These are phyloP conservation scores for Acrobasis suavella DNA, from an alignment of 2,888 invertebrate genomes.

Conservation along the genomic window DNA sequence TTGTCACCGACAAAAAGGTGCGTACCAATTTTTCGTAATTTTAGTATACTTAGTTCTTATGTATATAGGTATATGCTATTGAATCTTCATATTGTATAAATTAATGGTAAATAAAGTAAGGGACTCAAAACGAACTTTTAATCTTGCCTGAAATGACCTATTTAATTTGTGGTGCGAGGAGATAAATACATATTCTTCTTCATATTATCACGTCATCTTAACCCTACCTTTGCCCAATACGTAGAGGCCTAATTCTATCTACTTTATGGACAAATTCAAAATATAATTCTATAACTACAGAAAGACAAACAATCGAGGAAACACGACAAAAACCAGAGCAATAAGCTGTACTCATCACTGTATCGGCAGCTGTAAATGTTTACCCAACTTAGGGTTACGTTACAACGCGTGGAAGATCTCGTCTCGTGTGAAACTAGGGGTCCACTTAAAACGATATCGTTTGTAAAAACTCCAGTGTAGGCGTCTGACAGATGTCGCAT, in stretches of 20 bases:
- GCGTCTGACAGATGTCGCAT: slow-evolving; percentile 61
- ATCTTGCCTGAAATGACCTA: no score
- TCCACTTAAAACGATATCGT: slow-evolving; percentile 66
- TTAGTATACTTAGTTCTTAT: background rate
- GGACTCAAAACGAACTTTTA: no score
- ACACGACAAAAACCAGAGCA: slow-evolving; percentile 6
- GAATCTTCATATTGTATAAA: background rate
- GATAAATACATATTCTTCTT: no score
- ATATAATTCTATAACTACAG: background rate
- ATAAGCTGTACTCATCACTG: slow-evolving; percentile 33
- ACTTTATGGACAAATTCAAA: background rate
- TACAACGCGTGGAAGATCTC: slow-evolving; percentile 50
- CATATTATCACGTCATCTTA: no score
- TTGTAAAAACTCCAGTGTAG: slow-evolving; percentile 59
- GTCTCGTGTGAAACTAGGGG: slow-evolving; percentile 61
- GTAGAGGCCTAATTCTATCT: background rate
- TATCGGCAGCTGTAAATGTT: slow-evolving; percentile 51
- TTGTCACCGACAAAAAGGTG: background rate
- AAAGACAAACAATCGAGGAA: background rate
- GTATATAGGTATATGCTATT: background rate
- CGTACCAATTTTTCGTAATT: background rate
- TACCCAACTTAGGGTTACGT: slow-evolving; percentile 46
- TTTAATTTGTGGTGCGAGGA: no score
- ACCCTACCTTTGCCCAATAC: no score
- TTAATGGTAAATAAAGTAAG: background rate